Conservation (phyloP, 1,140 invertebrate species). For the Ectropis grisescens region DNA sequence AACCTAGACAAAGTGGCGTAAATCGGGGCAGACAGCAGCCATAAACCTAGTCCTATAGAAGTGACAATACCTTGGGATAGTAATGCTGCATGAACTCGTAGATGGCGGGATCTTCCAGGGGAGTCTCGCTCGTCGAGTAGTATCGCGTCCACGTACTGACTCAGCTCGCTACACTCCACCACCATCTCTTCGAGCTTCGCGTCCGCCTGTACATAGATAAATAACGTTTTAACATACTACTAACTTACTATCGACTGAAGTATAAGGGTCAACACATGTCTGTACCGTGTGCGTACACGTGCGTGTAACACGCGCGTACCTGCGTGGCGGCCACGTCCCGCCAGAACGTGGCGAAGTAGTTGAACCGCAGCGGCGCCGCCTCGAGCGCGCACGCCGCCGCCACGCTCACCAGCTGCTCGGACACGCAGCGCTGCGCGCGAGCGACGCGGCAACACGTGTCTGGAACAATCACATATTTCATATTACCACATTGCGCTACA, state of each 20-base stretch:
- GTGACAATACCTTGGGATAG: constrained; percentile 85
- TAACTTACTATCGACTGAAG: too few relatives aligned
- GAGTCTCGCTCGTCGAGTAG: constrained; percentile 84
- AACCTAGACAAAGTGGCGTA: too few relatives aligned
- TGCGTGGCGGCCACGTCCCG: constrained; percentile 83
- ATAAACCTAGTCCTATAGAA: too few relatives aligned
- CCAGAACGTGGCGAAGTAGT: constrained; percentile 89
- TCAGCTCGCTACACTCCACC: constrained; percentile 82
- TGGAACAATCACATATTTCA: too few relatives aligned
- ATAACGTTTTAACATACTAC: too few relatives aligned
- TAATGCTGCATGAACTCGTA: constrained; percentile 87
- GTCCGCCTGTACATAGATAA: constrained; percentile 74
- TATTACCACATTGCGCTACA: too few relatives aligned
- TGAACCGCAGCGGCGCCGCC: constrained; percentile 85
- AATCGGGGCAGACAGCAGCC: too few relatives aligned
- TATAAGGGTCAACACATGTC: too few relatives aligned
- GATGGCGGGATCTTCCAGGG: constrained; percentile 81
- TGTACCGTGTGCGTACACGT: too few relatives aligned
- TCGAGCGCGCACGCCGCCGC: constrained; percentile 90
- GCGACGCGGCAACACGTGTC: constrained; percentile 92
- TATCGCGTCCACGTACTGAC: constrained; percentile 87
- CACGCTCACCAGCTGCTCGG: constrained; percentile 82
- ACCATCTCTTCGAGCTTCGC: constrained; percentile 83
- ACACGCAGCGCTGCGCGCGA: constrained; percentile 84
- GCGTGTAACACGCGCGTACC: constrained; percentile 67